Evolutionary conservation across 2,797 vertebrate genomes (phyloP).

Genomic region (Anolis apletophallus): DNA sequence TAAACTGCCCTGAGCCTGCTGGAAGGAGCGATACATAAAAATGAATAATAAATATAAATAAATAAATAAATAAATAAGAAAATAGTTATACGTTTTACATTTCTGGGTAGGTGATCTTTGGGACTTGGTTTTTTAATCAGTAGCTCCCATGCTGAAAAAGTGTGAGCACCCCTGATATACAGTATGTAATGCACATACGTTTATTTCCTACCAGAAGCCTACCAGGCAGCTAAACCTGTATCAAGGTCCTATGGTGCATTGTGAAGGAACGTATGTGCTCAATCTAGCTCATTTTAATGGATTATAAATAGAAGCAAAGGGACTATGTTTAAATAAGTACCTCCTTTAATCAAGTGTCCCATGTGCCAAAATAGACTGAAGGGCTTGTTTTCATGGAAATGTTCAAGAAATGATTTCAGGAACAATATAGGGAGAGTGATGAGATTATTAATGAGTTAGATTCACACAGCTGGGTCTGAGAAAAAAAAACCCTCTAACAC

Average conservation of each 20-base stretch:
- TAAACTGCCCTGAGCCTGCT: no score
- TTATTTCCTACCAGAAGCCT: background rate
- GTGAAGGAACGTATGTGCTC: conserved; percentile 63
- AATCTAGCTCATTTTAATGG: conserved; percentile 58
- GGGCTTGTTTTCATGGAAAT: conserved; percentile 65
- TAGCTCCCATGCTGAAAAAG: no score
- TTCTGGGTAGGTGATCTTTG: no score
- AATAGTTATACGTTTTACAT: no score
- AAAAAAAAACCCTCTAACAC: conserved; percentile 59
- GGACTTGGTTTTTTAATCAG: no score
- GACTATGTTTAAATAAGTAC: conserved; percentile 71
- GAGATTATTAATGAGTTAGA: conserved; percentile 74
- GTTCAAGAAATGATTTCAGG: conserved; percentile 65
- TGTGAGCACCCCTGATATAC: no score
- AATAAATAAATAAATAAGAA: no score
- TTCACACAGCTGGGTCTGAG: conserved; percentile 65
- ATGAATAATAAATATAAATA: no score
- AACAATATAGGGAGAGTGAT: conserved; percentile 70
- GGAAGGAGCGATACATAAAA: no score
- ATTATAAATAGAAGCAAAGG: conserved; percentile 67
- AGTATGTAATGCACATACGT: no score
- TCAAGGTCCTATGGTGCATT: background rate
- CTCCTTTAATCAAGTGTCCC: conserved; percentile 68
- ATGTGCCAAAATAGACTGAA: conserved; percentile 68
- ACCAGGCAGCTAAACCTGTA: background rate